Percentiles rank a stretch among this genome's conserved stretches.
Evolutionary conservation across 1,140 invertebrate species (phyloP).

Genomic region (Heliconius melpomene): DNA sequence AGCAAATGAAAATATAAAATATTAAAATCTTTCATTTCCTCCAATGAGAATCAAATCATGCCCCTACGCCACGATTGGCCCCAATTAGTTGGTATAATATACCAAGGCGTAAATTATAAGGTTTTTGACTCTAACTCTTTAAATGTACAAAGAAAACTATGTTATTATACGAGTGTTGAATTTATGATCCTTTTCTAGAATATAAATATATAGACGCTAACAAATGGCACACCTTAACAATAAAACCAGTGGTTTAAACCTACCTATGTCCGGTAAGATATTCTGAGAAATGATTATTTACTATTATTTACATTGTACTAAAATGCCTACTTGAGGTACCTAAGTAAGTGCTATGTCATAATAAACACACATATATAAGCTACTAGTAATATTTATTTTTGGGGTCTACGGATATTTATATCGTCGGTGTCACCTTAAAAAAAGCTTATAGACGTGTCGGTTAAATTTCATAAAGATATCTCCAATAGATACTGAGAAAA

Average conservation of each 20-base stretch:
- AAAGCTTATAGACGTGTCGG: too few species aligned
- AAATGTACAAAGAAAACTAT: slow-evolving; percentile 14
- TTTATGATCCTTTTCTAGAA: slow-evolving; percentile 23
- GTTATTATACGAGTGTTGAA: slow-evolving; percentile 21
- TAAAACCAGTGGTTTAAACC: slow-evolving; percentile 5
- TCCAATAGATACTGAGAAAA: too few species aligned
- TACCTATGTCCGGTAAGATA: slow-evolving; percentile 6
- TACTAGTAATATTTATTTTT: too few species aligned
- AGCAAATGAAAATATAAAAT: too few species aligned
- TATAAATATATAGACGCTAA: not conserved
- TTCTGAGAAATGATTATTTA: not conserved
- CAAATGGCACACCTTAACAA: not conserved
- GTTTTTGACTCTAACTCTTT: slow-evolving; percentile 5
- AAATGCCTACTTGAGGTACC: not conserved
- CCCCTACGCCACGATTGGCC: not conserved
- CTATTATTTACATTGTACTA: not conserved
- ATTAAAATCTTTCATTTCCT: too few species aligned
- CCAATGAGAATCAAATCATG: not conserved
- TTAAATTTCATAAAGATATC: too few species aligned
- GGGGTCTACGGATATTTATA: too few species aligned
- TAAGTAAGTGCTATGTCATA: not conserved
- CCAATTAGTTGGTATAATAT: not conserved
- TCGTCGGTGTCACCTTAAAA: too few species aligned
- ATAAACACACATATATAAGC: too few species aligned
- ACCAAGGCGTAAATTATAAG: not conserved